Evolutionary conservation across 2,797 vertebrate species (phyloP).

Genomic region (Hoplostethus atlanticus): DNA sequence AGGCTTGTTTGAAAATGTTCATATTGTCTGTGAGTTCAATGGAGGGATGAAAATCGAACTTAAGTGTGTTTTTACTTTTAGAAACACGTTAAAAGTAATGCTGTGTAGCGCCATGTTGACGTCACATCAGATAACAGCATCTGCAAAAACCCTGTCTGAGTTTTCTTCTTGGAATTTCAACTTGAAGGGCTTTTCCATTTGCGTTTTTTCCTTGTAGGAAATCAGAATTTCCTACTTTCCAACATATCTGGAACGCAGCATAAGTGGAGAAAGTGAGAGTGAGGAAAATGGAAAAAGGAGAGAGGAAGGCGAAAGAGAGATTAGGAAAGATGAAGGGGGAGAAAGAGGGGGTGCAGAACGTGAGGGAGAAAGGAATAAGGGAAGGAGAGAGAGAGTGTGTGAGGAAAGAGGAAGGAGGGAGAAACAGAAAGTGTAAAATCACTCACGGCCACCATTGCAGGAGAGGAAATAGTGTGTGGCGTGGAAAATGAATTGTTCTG

Average conservation of each 20-base stretch:
- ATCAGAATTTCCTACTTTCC: background rate
- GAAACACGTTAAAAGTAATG: no score
- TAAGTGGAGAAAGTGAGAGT: background rate
- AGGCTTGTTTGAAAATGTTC: no score
- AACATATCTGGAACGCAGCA: background rate
- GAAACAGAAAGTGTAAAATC: constrained; percentile 37
- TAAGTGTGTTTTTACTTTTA: no score
- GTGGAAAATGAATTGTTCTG: constrained; percentile 67
- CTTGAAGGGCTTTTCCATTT: background rate
- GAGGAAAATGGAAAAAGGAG: background rate
- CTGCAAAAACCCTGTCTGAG: background rate
- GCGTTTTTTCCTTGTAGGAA: background rate
- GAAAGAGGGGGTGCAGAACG: constrained; percentile 10
- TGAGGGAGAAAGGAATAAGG: background rate
- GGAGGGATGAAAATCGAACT: no score
- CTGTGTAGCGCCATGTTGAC: background rate
- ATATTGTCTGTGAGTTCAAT: no score
- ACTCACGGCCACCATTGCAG: constrained; percentile 41
- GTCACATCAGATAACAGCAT: background rate
- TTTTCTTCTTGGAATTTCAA: background rate
- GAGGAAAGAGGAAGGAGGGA: constrained; percentile 8
- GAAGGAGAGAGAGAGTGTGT: constrained; percentile 13
- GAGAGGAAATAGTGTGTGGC: constrained; percentile 40
- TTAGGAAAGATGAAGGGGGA: constrained; percentile 1
- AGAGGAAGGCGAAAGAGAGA: background rate